Evolutionary conservation across 2,113 vertebrate species (phyloP).

Genomic region (Oplegnathus fasciatus): DNA sequence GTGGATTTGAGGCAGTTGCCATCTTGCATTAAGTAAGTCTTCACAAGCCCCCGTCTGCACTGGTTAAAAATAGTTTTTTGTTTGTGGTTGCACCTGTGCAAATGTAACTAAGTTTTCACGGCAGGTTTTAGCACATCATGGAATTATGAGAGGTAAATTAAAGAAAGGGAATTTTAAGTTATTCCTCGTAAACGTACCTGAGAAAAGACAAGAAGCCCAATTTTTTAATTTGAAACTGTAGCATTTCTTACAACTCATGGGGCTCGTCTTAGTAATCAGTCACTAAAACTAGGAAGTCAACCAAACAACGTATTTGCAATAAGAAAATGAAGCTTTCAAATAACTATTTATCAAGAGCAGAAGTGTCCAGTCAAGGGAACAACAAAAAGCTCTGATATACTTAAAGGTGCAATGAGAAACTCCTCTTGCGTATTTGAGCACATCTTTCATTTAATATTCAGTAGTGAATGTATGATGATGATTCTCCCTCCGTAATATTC

Average conservation of each 20-base stretch:
- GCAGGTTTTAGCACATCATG: constrained; percentile 3
- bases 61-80: background rate
- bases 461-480: constrained; percentile 34
- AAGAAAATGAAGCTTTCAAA: constrained; percentile 17
- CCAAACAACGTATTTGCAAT: constrained; percentile 44
- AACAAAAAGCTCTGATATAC: background rate
- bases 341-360: background rate
- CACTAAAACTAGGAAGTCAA: constrained; percentile 23
- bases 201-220: background rate
- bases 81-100: constrained; percentile 34
- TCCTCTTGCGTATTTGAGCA: constrained; percentile 25
- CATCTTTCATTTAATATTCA: constrained; percentile 31
- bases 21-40: background rate
- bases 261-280: background rate
- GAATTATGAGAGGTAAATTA: background rate
- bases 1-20: constrained; percentile 1
- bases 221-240: background rate
- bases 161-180: constrained; percentile 31
- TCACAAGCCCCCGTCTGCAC: constrained; percentile 10
- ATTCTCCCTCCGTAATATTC: constrained; percentile 21
- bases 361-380: background rate
- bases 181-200: background rate
- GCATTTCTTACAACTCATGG: constrained; percentile 16
- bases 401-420: constrained; percentile 45
- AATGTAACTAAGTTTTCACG: constrained; percentile 22